A percentile compares a stretch with the other conserved stretches of the same genome.
These are phyloP conservation scores for Sisyra nigra DNA, from an alignment of 2,888 invertebrate genomes.

Conservation along the genomic window DNA sequence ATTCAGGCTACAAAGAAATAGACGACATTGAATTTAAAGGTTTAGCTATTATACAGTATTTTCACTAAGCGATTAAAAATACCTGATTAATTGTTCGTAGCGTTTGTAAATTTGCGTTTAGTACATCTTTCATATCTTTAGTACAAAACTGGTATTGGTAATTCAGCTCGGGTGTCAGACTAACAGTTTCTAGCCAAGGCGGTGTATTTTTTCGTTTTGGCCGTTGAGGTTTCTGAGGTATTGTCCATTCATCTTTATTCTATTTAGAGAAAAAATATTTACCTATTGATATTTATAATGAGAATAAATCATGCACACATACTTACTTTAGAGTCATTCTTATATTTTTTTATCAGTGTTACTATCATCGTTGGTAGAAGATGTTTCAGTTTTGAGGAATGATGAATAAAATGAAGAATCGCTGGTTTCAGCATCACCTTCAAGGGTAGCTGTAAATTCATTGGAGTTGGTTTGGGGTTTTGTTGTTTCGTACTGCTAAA, in stretches of 20 bases:
- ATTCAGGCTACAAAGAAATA: constrained; percentile 33
- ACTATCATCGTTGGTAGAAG: constrained; percentile 26
- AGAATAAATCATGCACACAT: too few relatives aligned
- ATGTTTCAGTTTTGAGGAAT: constrained; percentile 44
- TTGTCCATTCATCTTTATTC: constrained; percentile 17
- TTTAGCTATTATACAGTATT: background rate
- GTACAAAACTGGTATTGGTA: constrained; percentile 48
- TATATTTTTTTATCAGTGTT: constrained; percentile 17
- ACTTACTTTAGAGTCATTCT: too few relatives aligned
- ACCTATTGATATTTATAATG: too few relatives aligned
- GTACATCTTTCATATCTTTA: constrained; percentile 39
- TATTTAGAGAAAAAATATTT: too few relatives aligned
- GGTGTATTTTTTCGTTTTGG: constrained; percentile 34
- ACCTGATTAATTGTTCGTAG: constrained; percentile 39
- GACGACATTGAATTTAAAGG: constrained; percentile 3
- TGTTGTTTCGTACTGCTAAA: too few relatives aligned
- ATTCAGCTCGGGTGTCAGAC: constrained; percentile 47
- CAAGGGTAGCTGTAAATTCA: constrained; percentile 24
- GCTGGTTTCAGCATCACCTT: constrained; percentile 37
- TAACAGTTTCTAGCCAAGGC: constrained; percentile 50
- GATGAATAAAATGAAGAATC: constrained; percentile 55
- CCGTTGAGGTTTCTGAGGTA: constrained; percentile 27
- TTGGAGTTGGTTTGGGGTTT: constrained; percentile 12
- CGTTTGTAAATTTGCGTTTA: constrained; percentile 40
- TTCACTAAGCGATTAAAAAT: too few relatives aligned